Percentiles rank a stretch among this genome's conserved stretches.
Conservation (phyloP, 1,140 invertebrate species). For the Brachionus manjavacas region DNA sequence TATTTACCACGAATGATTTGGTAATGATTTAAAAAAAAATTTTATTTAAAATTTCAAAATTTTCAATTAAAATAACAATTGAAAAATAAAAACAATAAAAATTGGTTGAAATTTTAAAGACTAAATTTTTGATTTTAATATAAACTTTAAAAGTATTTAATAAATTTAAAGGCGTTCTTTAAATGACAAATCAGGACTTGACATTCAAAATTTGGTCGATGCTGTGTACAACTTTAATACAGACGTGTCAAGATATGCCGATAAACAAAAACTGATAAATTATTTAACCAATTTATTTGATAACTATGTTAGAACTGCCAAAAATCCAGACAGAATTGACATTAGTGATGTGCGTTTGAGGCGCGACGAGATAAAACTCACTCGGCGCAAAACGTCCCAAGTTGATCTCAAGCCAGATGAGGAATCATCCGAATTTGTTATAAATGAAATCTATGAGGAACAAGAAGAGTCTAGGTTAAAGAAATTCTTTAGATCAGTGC, state of each 20-base stretch:
- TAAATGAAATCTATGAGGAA: slow-evolving; percentile 23
- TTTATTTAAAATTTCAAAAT: neutral
- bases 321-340: neutral
- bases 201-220: slow-evolving; percentile 33
- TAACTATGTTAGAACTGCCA: slow-evolving; percentile 12
- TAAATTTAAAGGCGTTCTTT: neutral
- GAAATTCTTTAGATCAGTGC: neutral
- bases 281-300: slow-evolving; percentile 36
- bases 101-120: no score
- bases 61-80: no score
- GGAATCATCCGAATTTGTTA: neutral
- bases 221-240: neutral
- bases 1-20: slow-evolving; percentile 62
- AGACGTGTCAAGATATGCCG: neutral
- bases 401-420: neutral
- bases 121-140: no score
- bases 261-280: slow-evolving; percentile 8
- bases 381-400: neutral
- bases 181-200: slow-evolving; percentile 37
- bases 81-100: no score
- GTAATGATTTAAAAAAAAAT: slow-evolving; percentile 48
- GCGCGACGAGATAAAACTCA: neutral
- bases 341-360: neutral
- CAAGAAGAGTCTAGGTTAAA: neutral
- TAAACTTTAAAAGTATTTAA: no score